Percentiles rank a stretch among this genome's conserved stretches.
These are phyloP conservation scores for Conus canariensis DNA, from an alignment of 2,888 invertebrate genomes.

Conservation along the genomic window DNA sequence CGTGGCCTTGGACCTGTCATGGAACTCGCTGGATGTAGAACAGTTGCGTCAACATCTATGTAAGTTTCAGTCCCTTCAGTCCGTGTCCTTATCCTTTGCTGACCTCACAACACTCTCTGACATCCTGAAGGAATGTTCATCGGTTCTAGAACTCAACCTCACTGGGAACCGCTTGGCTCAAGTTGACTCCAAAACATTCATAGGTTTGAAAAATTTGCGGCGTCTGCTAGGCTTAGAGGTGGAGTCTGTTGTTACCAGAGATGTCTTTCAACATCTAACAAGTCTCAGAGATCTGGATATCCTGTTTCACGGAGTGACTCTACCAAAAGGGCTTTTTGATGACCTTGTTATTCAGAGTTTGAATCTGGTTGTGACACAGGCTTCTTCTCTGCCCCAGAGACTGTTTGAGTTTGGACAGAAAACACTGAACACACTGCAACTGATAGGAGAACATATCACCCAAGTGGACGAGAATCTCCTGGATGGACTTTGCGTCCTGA, in stretches of 20 bases:
- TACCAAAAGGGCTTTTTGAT: slow-evolving; percentile 44
- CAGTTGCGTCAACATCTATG: slow-evolving; percentile 36
- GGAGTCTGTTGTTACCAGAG: slow-evolving; percentile 18
- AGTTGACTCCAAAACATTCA: slow-evolving; percentile 41
- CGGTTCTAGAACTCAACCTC: slow-evolving; percentile 43
- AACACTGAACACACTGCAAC: slow-evolving; percentile 39
- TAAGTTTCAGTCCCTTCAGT: slow-evolving; percentile 42
- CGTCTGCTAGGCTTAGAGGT: slow-evolving; percentile 44
- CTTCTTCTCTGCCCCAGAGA: slow-evolving; percentile 31
- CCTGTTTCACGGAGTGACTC: slow-evolving; percentile 29
- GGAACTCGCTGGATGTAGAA: slow-evolving; percentile 41
- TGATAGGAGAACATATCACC: slow-evolving; percentile 42
- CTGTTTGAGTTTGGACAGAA: slow-evolving; percentile 45
- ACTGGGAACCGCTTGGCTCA: slow-evolving; percentile 44
- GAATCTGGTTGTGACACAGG: slow-evolving; percentile 41
- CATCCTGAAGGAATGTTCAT: slow-evolving; percentile 34
- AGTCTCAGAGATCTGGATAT: slow-evolving; percentile 45
- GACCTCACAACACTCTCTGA: slow-evolving; percentile 37
- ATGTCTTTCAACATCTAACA: slow-evolving; percentile 40
- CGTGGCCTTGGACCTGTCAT: slow-evolving; percentile 45
- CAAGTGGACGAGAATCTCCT: slow-evolving; percentile 39
- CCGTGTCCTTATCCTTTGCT: slow-evolving; percentile 42
- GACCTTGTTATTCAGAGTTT: slow-evolving; percentile 38
- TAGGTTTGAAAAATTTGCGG: slow-evolving; percentile 44
- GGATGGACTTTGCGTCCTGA: slow-evolving; percentile 42